phyloP scores from a whole-genome alignment of 2,888 invertebrate species.

The Crepidodera aurea region DNA sequence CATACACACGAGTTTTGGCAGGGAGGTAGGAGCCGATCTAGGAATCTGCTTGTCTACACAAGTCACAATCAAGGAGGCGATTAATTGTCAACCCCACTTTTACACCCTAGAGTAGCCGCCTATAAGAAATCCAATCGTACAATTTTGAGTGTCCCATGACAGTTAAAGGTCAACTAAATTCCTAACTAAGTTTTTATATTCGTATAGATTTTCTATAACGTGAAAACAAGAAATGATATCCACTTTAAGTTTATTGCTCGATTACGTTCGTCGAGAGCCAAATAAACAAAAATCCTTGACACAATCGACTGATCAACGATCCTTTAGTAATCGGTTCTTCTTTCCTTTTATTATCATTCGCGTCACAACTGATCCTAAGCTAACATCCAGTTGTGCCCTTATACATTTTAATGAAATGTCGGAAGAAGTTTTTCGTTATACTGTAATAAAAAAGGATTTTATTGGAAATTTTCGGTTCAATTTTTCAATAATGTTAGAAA shows the following conservation, averaged over 20 bases:
- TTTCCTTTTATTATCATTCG: conserved; percentile 2
- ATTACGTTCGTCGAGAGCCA: background rate
- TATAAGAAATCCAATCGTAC: too few species aligned
- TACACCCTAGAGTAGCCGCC: too few species aligned
- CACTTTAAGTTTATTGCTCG: conserved; percentile 5
- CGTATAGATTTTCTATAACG: too few species aligned
- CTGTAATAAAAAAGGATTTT: background rate
- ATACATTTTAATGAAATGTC: conserved; percentile 9
- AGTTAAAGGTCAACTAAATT: too few species aligned
- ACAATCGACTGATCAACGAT: conserved; percentile 12
- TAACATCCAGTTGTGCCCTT: conserved; percentile 3
- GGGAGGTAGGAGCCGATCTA: too few species aligned
- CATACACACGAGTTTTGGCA: too few species aligned
- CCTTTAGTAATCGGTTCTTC: conserved; percentile 1
- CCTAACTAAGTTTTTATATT: background rate
- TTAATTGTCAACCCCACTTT: too few species aligned
- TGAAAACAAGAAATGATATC: background rate
- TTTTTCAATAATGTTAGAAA: background rate
- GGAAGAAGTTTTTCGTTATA: background rate
- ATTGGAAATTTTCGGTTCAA: background rate
- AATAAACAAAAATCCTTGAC: conserved; percentile 6
- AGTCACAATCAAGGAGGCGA: too few species aligned
- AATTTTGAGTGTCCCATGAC: too few species aligned
- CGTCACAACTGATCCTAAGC: conserved; percentile 1
- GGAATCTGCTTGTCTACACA: too few species aligned